phyloP scores from a whole-genome alignment of 64 coral and sea anemone species.

The Porites australiensis region DNA sequence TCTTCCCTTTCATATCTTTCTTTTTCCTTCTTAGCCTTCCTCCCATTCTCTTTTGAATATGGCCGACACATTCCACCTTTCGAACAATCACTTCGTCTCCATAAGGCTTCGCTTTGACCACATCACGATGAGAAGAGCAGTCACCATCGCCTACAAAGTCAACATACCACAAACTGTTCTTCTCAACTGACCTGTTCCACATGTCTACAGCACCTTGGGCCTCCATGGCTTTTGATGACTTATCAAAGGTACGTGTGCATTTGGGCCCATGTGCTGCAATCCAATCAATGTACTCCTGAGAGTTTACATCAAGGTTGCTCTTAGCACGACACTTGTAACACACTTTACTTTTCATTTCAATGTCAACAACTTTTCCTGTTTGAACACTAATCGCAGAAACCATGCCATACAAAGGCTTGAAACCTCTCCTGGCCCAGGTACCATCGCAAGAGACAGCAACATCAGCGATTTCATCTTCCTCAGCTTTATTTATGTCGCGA shows the following conservation, averaged over 20 bases:
- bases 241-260: conserved; percentile 20
- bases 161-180: conserved; percentile 7
- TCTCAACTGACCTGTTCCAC: conserved; percentile 2
- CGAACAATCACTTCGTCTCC: conserved; percentile 24
- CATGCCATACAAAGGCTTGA: conserved; percentile 55
- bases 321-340: conserved; percentile 60
- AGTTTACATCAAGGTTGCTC: conserved; percentile 19
- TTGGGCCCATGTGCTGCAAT: conserved; percentile 48
- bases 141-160: conserved; percentile 54
- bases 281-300: conserved; percentile 65
- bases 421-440: conserved; percentile 47
- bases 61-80: conserved; percentile 35
- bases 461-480: conserved; percentile 3
- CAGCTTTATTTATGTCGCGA: not conserved
- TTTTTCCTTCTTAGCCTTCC: conserved; percentile 1
- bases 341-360: conserved; percentile 43
- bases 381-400: conserved; percentile 42
- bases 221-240: conserved; percentile 71
- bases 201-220: conserved; percentile 50
- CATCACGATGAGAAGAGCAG: conserved; percentile 30
- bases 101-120: conserved; percentile 38
- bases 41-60: conserved; percentile 44
- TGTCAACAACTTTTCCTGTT: conserved; percentile 55
- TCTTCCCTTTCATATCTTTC: not conserved
- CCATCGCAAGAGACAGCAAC: conserved; percentile 47